Conservation (phyloP, 2,113 vertebrate species). For the Mormoops blainvillei region DNA sequence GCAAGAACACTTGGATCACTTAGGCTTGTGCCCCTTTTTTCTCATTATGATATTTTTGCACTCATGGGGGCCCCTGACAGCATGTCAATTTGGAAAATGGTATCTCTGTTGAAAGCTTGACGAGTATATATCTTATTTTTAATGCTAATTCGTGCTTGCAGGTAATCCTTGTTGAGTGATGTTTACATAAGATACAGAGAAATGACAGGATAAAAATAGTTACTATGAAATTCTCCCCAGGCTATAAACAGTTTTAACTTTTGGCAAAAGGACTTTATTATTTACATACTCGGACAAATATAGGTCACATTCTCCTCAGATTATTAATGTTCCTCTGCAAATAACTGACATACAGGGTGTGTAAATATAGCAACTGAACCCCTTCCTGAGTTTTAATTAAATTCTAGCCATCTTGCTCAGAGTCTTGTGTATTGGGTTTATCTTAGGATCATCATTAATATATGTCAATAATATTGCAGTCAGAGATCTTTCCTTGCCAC, state of each 20-base stretch:
- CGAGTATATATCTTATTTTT: constrained; percentile 56
- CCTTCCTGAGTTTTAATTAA: constrained; percentile 42
- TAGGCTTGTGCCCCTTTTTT: background rate
- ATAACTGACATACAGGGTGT: constrained; percentile 14
- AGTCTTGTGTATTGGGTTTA: background rate
- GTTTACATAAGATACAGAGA: constrained; percentile 68
- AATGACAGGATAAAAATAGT: constrained; percentile 66
- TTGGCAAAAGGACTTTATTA: constrained; percentile 58
- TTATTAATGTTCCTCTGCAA: constrained; percentile 51
- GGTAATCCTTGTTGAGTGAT: constrained; percentile 50
- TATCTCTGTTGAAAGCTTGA: constrained; percentile 50
- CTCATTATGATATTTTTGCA: background rate
- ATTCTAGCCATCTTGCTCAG: constrained; percentile 5
- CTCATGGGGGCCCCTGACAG: constrained; percentile 12
- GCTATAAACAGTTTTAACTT: constrained; percentile 59
- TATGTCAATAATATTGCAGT: background rate
- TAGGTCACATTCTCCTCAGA: constrained; percentile 46
- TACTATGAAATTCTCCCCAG: constrained; percentile 60
- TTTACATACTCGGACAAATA: constrained; percentile 63
- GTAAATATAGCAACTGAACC: background rate
- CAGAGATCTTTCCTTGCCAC: background rate
- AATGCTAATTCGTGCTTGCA: constrained; percentile 57
- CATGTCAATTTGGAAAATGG: constrained; percentile 21
- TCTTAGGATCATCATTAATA: constrained; percentile 45
- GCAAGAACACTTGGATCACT: background rate